Base-by-base conservation (phyloP, 2,113 vertebrate species). In the Halichoeres trimaculatus region DNA sequence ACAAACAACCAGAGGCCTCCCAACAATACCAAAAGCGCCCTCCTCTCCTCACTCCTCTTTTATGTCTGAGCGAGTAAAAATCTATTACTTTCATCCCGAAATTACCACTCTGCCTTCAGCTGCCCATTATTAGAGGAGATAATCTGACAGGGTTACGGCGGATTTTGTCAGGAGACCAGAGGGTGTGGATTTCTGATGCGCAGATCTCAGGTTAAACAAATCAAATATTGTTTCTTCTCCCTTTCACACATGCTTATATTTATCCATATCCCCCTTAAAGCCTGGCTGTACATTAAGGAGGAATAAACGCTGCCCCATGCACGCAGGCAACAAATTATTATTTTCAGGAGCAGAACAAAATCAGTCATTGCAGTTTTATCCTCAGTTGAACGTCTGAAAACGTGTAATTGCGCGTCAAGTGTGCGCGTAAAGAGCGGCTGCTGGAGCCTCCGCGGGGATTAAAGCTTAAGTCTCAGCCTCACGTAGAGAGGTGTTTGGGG, bases 1-100 rank as follows among this genome's bases (percentile, higher is more conserved):
- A 85, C 84, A 91, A 90, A 91, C 91, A 92, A 82, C 84, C 85
- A 80, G 78, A 84, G 87, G 85, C 85, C 84, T 80, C 81, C 80
- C 52, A 70, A 90, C 85, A 86, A 85, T 69, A 88, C 85, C 84
- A 54, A 85, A 47, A 40, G 81, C 73, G 54, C 80, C 62, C 84
- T 78, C 56, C 70, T 16, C 82, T 80, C 76, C 75, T 50, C 20
- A 3, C 71, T 70, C 8, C 61, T 36, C 85, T 89, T 91, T 88
- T 53, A 91, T 84, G 75, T 88, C 78, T 48, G 59, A 55, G 61
- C 56, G 59, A 81, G 85, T 85, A 78, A 83, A 91, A 90, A 87
- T 85, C 73, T 85, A 58, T 69, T 50, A 75, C 88, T 91, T 92
- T 89, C 68, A 90, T 87, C 88, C 85, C 61, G 38, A 81, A 77